phyloP scores from a whole-genome alignment of 2,888 invertebrate genomes.

The Apantesis nais region DNA sequence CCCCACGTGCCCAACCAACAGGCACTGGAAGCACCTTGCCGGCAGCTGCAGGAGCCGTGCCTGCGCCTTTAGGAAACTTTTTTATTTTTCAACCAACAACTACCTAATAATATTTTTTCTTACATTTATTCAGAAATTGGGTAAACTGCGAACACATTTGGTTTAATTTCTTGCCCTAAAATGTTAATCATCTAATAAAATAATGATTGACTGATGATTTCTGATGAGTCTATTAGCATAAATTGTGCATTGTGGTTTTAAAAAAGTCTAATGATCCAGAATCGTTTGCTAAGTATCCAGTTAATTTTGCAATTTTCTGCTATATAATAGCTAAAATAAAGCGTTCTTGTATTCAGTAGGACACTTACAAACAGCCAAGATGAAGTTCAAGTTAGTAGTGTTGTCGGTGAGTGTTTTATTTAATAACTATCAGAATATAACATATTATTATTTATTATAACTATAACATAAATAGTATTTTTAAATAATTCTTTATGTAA shows the following conservation, averaged over 20 bases:
- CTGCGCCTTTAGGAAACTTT: too few relatives aligned
- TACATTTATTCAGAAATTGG: too few relatives aligned
- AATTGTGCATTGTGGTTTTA: background rate
- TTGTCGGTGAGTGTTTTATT: constrained; percentile 58
- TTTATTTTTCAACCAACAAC: too few relatives aligned
- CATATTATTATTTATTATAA: too few relatives aligned
- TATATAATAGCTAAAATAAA: constrained; percentile 24
- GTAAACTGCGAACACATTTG: background rate
- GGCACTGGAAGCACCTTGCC: too few relatives aligned
- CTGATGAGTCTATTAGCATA: background rate
- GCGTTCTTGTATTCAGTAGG: background rate
- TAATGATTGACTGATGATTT: background rate
- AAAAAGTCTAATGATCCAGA: constrained; percentile 19
- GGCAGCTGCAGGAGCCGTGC: too few relatives aligned
- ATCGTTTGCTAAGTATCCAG: constrained; percentile 25
- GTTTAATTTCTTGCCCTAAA: background rate
- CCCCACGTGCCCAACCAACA: too few relatives aligned
- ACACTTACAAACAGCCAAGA: constrained; percentile 12
- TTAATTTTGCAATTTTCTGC: constrained; percentile 23
- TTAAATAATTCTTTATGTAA: background rate
- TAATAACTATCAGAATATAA: background rate
- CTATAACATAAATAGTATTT: too few relatives aligned
- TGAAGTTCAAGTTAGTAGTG: constrained; percentile 57
- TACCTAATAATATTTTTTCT: too few relatives aligned
- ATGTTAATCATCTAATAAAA: background rate